These are phyloP conservation scores for Metopolophium dirhodum DNA, from an alignment of 1,140 invertebrate species.

Conservation along the genomic window DNA sequence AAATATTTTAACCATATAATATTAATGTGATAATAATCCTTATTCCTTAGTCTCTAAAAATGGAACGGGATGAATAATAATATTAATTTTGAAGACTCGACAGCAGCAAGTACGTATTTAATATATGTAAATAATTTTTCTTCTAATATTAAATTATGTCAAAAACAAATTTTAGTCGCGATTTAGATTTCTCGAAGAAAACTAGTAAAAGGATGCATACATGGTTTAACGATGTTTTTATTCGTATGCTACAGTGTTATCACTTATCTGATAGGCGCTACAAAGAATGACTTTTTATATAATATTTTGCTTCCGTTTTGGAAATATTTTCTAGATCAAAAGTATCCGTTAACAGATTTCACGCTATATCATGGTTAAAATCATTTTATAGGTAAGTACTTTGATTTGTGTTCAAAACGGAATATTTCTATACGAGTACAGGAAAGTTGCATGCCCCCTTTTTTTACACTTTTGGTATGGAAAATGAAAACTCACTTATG, in stretches of 20 bases:
- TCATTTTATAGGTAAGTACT: background rate
- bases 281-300: background rate
- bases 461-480: background rate
- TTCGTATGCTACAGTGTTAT: background rate
- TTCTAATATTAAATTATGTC: background rate
- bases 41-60: too few species aligned
- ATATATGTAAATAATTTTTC: background rate
- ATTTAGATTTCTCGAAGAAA: background rate
- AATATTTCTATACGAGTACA: background rate
- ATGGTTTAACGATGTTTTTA: background rate
- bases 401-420: background rate
- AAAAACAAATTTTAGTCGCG: background rate
- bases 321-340: background rate
- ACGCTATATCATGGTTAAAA: background rate
- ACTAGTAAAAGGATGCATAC: background rate
- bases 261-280: background rate
- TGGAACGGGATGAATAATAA: too few species aligned
- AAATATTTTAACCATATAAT: too few species aligned
- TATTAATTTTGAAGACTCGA: too few species aligned
- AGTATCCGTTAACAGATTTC: background rate
- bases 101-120: background rate
- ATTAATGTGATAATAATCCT: too few species aligned
- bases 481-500: background rate
- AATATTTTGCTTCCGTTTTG: background rate
- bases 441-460: background rate